A percentile compares a stretch with the other conserved stretches of the same genome.
Conservation (phyloP, 2,797 vertebrate genomes). For the Danio choprae region DNA sequence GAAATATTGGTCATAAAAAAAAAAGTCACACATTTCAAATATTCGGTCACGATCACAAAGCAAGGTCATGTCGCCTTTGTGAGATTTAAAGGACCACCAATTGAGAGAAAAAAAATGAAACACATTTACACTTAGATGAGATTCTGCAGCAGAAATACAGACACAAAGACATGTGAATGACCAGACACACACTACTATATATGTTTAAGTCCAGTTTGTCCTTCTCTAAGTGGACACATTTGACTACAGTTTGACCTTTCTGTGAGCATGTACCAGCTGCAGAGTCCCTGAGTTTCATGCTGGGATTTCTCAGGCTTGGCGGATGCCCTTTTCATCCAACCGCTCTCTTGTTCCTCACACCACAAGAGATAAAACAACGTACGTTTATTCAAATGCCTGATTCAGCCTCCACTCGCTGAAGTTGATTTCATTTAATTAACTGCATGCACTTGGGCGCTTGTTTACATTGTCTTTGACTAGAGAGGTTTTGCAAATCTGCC, state of each 20-base stretch:
- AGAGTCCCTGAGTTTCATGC: constrained; percentile 28
- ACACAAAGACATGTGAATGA: constrained; percentile 15
- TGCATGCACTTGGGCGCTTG: neutral
- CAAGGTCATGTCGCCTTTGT: constrained; percentile 12
- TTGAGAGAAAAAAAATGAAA: constrained; percentile 12
- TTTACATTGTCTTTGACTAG: neutral
- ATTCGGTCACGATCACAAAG: neutral
- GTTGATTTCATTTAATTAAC: neutral
- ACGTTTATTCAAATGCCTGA: constrained; percentile 8
- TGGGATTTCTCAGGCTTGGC: constrained; percentile 26
- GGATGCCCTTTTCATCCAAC: constrained; percentile 28
- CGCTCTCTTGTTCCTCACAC: neutral
- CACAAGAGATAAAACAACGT: constrained; percentile 22
- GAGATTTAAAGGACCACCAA: constrained; percentile 21
- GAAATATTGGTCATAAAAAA: neutral
- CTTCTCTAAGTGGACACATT: constrained; percentile 34
- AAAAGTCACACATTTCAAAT: constrained; percentile 2
- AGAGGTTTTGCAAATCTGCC: neutral
- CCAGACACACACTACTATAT: neutral
- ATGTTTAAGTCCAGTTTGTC: constrained; percentile 11
- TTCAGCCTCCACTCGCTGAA: neutral
- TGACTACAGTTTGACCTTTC: constrained; percentile 41
- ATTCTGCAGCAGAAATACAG: constrained; percentile 20
- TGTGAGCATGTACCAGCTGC: constrained; percentile 1
- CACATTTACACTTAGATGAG: constrained; percentile 24